Evolutionary conservation across 2,888 invertebrate species (phyloP).

Genomic region (Boloria euphrosyne): DNA sequence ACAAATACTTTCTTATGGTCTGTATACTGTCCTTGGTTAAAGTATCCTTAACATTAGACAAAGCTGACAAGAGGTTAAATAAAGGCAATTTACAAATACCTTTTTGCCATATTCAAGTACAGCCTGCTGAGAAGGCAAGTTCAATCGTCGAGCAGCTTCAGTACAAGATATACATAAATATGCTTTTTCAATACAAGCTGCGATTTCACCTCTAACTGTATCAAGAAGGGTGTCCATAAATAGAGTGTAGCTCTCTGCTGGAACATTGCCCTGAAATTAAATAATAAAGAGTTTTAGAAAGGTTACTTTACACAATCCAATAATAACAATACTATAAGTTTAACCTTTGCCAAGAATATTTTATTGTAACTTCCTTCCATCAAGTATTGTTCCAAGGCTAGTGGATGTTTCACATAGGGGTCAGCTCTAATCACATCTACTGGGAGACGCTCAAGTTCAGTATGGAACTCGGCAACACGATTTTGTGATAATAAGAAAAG

Average conservation of each 20-base stretch:
- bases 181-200: slow-evolving; percentile 97
- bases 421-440: slow-evolving; percentile 95
- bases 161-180: slow-evolving; percentile 93
- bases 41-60: too few species aligned
- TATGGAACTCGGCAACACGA: slow-evolving; percentile 98
- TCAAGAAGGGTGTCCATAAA: slow-evolving; percentile 98
- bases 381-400: slow-evolving; percentile 97
- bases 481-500: slow-evolving; percentile 97
- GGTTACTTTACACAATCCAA: background rate
- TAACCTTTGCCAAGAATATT: slow-evolving; percentile 92
- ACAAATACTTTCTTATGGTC: too few species aligned
- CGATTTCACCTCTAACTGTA: slow-evolving; percentile 98
- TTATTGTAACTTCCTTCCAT: slow-evolving; percentile 99
- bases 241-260: slow-evolving; percentile 96
- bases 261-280: slow-evolving; percentile 90
- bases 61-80: too few species aligned
- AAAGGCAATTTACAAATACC: slow-evolving; percentile 26
- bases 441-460: slow-evolving; percentile 96
- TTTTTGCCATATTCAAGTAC: slow-evolving; percentile 86
- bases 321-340: slow-evolving; percentile 13
- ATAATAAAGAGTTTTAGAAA: slow-evolving; percentile 61
- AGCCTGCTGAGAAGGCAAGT: slow-evolving; percentile 89
- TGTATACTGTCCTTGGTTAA: too few species aligned
- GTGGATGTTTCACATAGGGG: slow-evolving; percentile 96
- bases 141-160: slow-evolving; percentile 95